Percentiles rank a stretch among this genome's conserved stretches.
Conservation (phyloP, 1,140 invertebrate species). For the Triops cancriformis region DNA sequence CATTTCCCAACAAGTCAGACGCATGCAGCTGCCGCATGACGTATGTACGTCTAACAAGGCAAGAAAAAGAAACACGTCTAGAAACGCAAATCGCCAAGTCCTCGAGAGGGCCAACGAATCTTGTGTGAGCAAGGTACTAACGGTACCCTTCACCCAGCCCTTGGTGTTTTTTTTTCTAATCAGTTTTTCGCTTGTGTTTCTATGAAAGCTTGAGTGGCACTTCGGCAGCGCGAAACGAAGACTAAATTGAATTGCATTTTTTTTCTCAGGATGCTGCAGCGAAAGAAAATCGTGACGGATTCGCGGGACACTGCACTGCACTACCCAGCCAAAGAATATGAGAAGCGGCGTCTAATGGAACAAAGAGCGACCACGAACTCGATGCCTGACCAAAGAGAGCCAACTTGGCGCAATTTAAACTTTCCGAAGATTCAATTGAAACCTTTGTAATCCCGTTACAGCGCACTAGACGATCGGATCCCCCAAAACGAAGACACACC, state of each 20-base stretch:
- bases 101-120: not conserved
- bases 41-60: too few species aligned
- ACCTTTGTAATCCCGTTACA: not conserved
- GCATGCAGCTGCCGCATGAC: too few species aligned
- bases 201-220: not conserved
- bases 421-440: not conserved
- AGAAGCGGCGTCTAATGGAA: not conserved
- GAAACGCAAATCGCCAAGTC: not conserved
- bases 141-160: not conserved
- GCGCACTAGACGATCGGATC: too few species aligned
- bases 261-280: not conserved
- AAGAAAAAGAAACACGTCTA: too few species aligned
- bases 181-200: not conserved
- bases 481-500: not conserved
- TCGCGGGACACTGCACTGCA: not conserved
- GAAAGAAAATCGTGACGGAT: not conserved
- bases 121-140: not conserved
- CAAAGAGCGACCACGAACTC: not conserved
- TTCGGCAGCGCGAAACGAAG: not conserved
- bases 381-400: not conserved
- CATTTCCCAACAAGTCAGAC: too few species aligned
- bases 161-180: not conserved
- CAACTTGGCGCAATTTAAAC: not conserved
- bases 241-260: not conserved
- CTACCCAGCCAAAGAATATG: not conserved